A percentile compares a stretch with the other conserved stretches of the same genome.
Evolutionary conservation across 1,140 invertebrate genomes (phyloP).

Genomic region (Drosophila baimaii): DNA sequence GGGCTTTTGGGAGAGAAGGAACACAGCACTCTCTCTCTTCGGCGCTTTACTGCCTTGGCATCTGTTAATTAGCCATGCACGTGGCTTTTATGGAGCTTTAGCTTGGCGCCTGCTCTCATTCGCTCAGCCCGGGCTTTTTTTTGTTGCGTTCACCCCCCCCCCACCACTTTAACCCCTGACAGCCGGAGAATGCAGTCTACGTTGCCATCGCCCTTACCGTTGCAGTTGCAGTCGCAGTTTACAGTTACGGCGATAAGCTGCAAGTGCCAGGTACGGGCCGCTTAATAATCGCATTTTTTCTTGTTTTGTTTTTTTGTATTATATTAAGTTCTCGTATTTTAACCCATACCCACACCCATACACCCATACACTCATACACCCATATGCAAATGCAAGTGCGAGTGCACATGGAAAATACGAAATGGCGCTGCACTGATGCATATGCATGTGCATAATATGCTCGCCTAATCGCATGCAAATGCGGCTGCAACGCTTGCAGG

Average conservation of each 20-base stretch:
- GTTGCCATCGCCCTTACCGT: too few relatives aligned
- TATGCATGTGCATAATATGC: slow-evolving; percentile 52
- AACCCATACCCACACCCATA: neutral
- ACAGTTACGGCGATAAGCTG: slow-evolving; percentile 39
- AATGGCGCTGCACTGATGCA: slow-evolving; percentile 5
- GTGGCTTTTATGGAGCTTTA: slow-evolving; percentile 59
- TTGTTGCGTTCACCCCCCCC: neutral
- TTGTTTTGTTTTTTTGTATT: neutral
- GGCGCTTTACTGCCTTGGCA: slow-evolving; percentile 6
- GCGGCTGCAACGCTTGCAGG: neutral
- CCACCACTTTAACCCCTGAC: neutral
- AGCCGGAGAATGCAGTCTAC: slow-evolving; percentile 3
- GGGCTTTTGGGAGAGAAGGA: slow-evolving; percentile 4
- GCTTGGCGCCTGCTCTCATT: slow-evolving; percentile 38
- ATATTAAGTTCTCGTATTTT: slow-evolving; percentile 6
- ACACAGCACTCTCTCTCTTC: neutral
- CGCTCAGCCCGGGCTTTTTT: neutral
- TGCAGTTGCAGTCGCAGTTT: slow-evolving; percentile 9
- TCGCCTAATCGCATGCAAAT: slow-evolving; percentile 65
- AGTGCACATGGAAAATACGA: slow-evolving; percentile 10
- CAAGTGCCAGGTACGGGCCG: slow-evolving; percentile 24
- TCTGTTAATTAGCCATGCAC: slow-evolving; percentile 64
- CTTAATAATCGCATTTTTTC: slow-evolving; percentile 24
- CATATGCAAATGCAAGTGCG: slow-evolving; percentile 28
- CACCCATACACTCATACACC: neutral